Evolutionary conservation across 2,797 vertebrate genomes (phyloP).

Genomic region (Micropoecilia bifurca): DNA sequence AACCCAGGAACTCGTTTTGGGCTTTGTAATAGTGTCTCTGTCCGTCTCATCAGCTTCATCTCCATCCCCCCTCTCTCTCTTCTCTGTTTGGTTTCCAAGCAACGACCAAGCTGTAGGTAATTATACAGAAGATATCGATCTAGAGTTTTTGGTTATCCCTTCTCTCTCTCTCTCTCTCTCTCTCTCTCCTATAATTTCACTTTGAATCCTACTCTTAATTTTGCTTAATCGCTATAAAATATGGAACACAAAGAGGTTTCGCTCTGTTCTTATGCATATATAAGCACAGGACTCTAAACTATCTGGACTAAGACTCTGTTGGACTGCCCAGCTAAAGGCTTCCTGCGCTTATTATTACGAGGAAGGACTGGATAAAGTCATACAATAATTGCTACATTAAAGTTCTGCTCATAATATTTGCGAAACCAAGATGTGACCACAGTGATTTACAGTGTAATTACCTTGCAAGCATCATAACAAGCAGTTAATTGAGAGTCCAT

Average conservation of each 20-base stretch:
- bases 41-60: conserved; percentile 10
- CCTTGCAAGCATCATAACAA: conserved; percentile 4
- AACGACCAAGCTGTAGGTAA: conserved; percentile 72
- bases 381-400: not conserved
- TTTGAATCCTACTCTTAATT: conserved; percentile 54
- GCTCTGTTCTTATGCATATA: too few relatives aligned
- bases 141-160: conserved; percentile 37
- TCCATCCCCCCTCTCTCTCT: conserved; percentile 12
- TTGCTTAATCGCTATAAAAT: conserved; percentile 40
- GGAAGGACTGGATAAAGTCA: conserved; percentile 47
- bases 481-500: not conserved
- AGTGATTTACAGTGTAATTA: conserved; percentile 19
- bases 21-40: conserved; percentile 19
- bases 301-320: conserved; percentile 34
- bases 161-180: not conserved
- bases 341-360: conserved; percentile 48
- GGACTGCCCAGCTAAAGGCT: conserved; percentile 36
- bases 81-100: conserved; percentile 65
- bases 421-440: conserved; percentile 14
- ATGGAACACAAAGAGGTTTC: not conserved
- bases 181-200: conserved; percentile 20
- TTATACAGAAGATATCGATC: conserved; percentile 69
- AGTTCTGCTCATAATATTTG: not conserved
- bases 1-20: conserved; percentile 37
- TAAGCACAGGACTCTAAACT: conserved; percentile 16